Evolutionary conservation across 2,888 invertebrate genomes (phyloP).

Genomic region (Papilio elwesi): DNA sequence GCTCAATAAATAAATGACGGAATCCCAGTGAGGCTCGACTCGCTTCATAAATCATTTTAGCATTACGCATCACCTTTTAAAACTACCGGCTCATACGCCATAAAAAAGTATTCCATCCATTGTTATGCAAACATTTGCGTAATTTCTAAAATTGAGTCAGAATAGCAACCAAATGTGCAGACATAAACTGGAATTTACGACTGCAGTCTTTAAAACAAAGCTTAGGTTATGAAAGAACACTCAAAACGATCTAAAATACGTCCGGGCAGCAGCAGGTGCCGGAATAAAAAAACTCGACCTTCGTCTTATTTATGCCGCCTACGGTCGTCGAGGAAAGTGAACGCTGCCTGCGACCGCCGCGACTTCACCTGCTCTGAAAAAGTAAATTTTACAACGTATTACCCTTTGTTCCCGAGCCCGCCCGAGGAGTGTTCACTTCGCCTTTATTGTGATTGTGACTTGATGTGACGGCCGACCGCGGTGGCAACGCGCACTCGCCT

Average conservation of each 20-base stretch:
- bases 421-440: constrained; percentile 58
- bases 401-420: constrained; percentile 73
- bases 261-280: constrained; percentile 71
- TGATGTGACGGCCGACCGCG: constrained; percentile 59
- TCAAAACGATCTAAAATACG: constrained; percentile 70
- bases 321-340: constrained; percentile 68
- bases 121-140: constrained; percentile 55
- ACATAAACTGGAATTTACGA: constrained; percentile 75
- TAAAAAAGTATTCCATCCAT: constrained; percentile 43
- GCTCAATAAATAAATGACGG: constrained; percentile 34
- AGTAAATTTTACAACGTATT: constrained; percentile 73
- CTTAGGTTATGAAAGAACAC: constrained; percentile 75
- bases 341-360: constrained; percentile 61
- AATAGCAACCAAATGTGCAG: constrained; percentile 67
- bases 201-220: constrained; percentile 68
- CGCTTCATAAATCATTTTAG: constrained; percentile 9
- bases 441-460: constrained; percentile 65
- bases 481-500: constrained; percentile 57
- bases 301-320: constrained; percentile 64
- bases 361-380: constrained; percentile 75
- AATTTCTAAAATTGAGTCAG: constrained; percentile 69
- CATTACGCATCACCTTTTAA: constrained; percentile 20
- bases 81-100: not conserved
- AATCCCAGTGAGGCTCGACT: not conserved
- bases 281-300: constrained; percentile 70